Conservation (phyloP, 2,888 invertebrate genomes). For the Conomelus anceps region DNA sequence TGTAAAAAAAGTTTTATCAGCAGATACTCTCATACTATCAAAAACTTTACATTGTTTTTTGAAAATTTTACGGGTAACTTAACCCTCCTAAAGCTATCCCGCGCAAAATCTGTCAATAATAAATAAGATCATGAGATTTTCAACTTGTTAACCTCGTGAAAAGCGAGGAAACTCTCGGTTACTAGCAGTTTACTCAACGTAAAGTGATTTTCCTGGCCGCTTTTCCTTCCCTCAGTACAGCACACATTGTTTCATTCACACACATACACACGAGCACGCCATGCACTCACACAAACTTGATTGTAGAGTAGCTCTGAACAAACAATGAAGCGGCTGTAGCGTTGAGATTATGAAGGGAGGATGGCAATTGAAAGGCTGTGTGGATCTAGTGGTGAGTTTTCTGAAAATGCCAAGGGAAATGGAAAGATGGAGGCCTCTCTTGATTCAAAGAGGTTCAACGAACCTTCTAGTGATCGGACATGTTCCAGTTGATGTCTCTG, state of each 20-base stretch:
- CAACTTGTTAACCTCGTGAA: background rate
- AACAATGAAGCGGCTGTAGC: background rate
- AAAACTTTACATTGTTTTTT: background rate
- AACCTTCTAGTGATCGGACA: background rate
- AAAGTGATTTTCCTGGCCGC: background rate
- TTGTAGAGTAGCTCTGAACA: background rate
- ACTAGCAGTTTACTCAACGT: background rate
- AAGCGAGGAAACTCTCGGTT: background rate
- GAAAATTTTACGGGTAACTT: background rate
- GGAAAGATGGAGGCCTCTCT: background rate
- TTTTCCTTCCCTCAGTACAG: background rate
- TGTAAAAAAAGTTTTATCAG: no score
- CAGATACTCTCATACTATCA: no score
- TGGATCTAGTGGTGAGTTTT: background rate
- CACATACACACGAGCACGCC: background rate
- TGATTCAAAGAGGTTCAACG: background rate
- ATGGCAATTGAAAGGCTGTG: background rate
- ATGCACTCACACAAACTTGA: background rate
- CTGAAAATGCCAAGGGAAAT: background rate
- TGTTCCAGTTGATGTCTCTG: background rate
- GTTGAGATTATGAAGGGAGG: background rate
- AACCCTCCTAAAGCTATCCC: background rate
- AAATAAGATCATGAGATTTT: background rate
- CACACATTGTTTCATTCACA: background rate
- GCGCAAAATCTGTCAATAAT: background rate